Evolutionary conservation across 2,888 invertebrate genomes (phyloP), one percentile per base, ranked within the genome.

Genomic region (Byasa hedistus): DNA sequence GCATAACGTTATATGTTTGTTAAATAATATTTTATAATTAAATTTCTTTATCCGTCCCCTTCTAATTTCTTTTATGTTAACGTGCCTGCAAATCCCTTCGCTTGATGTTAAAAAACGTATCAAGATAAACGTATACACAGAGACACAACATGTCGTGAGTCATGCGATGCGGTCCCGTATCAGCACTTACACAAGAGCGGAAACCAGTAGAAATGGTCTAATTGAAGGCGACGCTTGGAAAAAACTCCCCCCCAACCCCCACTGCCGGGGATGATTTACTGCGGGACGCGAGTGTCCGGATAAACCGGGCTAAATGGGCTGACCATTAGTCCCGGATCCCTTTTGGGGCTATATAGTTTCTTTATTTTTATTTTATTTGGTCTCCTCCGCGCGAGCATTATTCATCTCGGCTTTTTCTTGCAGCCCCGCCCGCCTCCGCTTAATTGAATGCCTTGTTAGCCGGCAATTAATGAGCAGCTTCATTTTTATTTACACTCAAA

Each of bases 291-390:
- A 75, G 76, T 76, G 76, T 78, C 75, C 78, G 80, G 76, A 79
- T 82, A 82, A 81, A 82, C 84, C 81, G 74, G 74, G 78, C 75
- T 78, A 79, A 85, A 84, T 82, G 81, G 80, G 78, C 75, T 76
- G 75, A 75, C 81, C 85, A 85, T 85, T 85, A 85, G 79, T 75
- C 72, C 69, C 71, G 72, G 75, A 76, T 76, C 78, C 79, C 75
- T 78, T 75, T 74, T 69, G 62, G 70, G 68, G 66, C 60, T 70
- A 72, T 73, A 67, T 69, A 72, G 71, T 71, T 69, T 71, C 72
- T 74, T 73, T 73, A 75, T 78, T 80, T 79, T 78, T 76, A 74
- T 73, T 77, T 79, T 77, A 72, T 74, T 72, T 71, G 70, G 69
- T 73, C 68, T 70, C 74, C 72, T 73, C 71, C 74, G 68, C 75